These are phyloP conservation scores for Melanchra persicariae DNA, from an alignment of 2,888 invertebrate species.

Conservation along the genomic window DNA sequence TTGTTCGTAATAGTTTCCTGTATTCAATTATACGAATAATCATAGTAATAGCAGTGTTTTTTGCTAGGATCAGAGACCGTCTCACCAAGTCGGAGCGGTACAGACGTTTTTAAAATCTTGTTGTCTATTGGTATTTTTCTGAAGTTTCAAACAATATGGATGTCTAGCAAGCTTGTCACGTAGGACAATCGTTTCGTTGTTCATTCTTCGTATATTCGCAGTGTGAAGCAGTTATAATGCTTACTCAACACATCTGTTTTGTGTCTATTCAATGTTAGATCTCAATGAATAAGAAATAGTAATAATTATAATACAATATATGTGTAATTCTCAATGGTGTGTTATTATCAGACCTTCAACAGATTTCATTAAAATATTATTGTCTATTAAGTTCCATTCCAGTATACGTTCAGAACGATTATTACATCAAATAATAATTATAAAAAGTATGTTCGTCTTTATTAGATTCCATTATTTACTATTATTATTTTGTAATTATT, in stretches of 20 bases:
- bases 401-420: slow-evolving; percentile 75
- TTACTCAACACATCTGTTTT: slow-evolving; percentile 61
- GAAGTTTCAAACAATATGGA: slow-evolving; percentile 51
- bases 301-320: slow-evolving; percentile 56
- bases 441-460: slow-evolving; percentile 70
- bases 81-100: slow-evolving; percentile 15
- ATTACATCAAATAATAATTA: slow-evolving; percentile 64
- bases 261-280: slow-evolving; percentile 68
- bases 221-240: slow-evolving; percentile 63
- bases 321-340: slow-evolving; percentile 63
- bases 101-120: slow-evolving; percentile 54
- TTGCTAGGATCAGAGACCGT: slow-evolving; percentile 47
- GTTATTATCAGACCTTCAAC: slow-evolving; percentile 58
- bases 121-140: slow-evolving; percentile 59
- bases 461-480: slow-evolving; percentile 76
- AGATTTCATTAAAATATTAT: slow-evolving; percentile 55
- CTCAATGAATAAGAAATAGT: slow-evolving; percentile 68
- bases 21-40: slow-evolving; percentile 44
- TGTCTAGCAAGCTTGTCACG: slow-evolving; percentile 63
- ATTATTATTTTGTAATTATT: slow-evolving; percentile 86
- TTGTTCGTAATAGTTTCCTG: slow-evolving; percentile 49
- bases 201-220: slow-evolving; percentile 62
- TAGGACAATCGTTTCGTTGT: slow-evolving; percentile 55
- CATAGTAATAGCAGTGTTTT: slow-evolving; percentile 59
- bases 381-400: slow-evolving; percentile 78